Evolutionary conservation across 2,113 vertebrate genomes (phyloP), one percentile per base, ranked within the genome.

Genomic region (Eubucco bourcierii): DNA sequence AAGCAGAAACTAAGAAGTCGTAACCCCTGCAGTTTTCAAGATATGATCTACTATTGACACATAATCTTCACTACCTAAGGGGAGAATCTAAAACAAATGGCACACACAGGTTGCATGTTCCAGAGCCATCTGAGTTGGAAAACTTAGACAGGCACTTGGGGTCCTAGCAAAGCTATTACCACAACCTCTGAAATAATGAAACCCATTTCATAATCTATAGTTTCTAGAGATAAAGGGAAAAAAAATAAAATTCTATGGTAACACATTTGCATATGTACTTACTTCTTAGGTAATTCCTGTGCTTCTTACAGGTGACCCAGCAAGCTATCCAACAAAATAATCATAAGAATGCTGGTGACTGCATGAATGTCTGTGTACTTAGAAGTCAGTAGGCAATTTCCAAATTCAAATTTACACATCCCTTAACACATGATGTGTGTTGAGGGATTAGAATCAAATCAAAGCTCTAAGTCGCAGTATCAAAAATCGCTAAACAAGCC

Each of bases 401-500:
- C 44, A 93, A 83, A 96, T 97, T 96, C 90, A 96, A 97, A 97
- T 96, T 95, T 86, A 94, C 70, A 88, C 91, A 94, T 88, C 87
- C 65, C 88, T 84, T 80, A 96, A 90, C 81, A 93, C 67, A 91
- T 27, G 66, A 84, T 92, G 82, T 79, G 64, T 89, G 61, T 91
- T 25, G 29, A 96, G 82, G 95, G 97, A 98, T 98, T 96, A 97
- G 95, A 98, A 97, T 97, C 97, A 97, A 97, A 98, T 97, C 97
- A 97, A 95, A 96, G 90, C 79, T 94, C 90, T 97, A 97, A 98
- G 91, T 93, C 90, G 7, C 82, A 47, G 61, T 65, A 96, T 95
- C 94, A 95, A 88, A 80, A 94, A 89, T 75, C 50, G 88, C 95
- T 96, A 93, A 91, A 95, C 60, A 92, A 84, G 85, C 72, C 63